Evolutionary conservation across 2,888 invertebrate genomes (phyloP).

Genomic region (Spilarctia lutea): DNA sequence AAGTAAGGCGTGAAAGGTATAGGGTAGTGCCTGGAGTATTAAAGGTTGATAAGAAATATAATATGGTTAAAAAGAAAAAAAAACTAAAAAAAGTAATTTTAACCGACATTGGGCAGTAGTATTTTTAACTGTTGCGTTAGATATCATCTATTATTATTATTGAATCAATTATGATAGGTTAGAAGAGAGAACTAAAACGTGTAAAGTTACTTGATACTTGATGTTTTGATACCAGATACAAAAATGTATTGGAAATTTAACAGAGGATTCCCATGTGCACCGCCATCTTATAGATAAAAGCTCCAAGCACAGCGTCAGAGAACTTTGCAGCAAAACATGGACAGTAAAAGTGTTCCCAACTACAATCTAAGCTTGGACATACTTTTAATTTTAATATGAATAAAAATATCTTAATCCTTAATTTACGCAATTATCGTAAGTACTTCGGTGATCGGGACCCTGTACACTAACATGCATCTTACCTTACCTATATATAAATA

Average conservation of each 20-base stretch:
- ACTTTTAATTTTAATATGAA: conserved; percentile 39
- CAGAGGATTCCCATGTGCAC: not conserved
- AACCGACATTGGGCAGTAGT: too few species aligned
- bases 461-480: conserved; percentile 51
- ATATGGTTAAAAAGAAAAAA: too few species aligned
- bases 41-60: too few species aligned
- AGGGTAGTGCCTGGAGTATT: too few species aligned
- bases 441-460: conserved; percentile 50
- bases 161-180: too few species aligned
- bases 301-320: conserved; percentile 27
- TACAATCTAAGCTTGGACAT: conserved; percentile 59
- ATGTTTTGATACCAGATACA: not conserved
- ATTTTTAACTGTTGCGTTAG: too few species aligned
- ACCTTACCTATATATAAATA: conserved; percentile 20
- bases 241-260: not conserved
- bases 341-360: conserved; percentile 35
- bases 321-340: conserved; percentile 39
- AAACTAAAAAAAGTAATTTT: too few species aligned
- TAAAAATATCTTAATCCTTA: conserved; percentile 34
- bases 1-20: too few species aligned
- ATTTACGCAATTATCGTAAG: conserved; percentile 45
- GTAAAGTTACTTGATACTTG: too few species aligned
- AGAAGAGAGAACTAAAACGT: too few species aligned
- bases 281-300: not conserved
- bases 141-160: too few species aligned